These are phyloP conservation scores for Ridgeia piscesae DNA, from an alignment of 1,140 invertebrate species.

Conservation along the genomic window DNA sequence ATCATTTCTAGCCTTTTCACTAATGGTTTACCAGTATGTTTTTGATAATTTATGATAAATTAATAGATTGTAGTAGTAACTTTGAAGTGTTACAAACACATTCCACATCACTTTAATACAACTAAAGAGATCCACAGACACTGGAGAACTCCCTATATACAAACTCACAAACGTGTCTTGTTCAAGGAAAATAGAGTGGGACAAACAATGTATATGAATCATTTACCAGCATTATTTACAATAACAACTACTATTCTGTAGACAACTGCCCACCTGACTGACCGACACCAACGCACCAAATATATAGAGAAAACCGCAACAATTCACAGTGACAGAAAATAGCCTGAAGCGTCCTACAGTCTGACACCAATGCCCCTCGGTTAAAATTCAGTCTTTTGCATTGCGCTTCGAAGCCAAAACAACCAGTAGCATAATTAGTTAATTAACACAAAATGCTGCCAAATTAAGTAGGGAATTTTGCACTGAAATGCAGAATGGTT, in stretches of 20 bases:
- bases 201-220: not conserved
- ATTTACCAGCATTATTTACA: not conserved
- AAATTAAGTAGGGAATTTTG: not conserved
- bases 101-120: not conserved
- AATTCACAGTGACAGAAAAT: not conserved
- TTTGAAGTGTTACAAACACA: not conserved
- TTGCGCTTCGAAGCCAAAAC: not conserved
- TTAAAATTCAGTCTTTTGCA: not conserved
- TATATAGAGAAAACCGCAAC: not conserved
- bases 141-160: not conserved
- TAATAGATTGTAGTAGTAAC: not conserved
- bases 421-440: not conserved
- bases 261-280: not conserved
- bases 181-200: not conserved
- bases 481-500: not conserved
- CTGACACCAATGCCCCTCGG: not conserved
- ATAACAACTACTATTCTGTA: not conserved
- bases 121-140: not conserved
- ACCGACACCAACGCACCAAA: not conserved
- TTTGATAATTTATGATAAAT: not conserved
- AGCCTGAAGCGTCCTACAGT: not conserved
- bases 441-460: not conserved
- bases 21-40: too few relatives aligned
- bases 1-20: too few relatives aligned
- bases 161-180: not conserved